Evolutionary conservation across 2,113 vertebrate species (phyloP).

Genomic region (Trogon surrucura): DNA sequence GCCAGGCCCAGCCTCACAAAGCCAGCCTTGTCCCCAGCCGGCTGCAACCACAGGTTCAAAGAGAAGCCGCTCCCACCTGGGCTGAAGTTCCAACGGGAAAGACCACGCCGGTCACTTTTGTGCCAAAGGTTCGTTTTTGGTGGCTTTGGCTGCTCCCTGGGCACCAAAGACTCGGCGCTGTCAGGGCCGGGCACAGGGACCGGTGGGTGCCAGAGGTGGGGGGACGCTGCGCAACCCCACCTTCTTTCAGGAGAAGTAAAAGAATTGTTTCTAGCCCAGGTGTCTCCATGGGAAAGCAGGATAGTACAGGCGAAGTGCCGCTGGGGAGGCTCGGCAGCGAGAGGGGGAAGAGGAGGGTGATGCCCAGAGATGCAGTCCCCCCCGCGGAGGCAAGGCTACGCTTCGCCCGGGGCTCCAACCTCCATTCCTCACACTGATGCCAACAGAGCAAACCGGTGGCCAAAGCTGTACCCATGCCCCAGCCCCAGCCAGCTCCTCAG

Average conservation of each 20-base stretch:
- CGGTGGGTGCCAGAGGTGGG: rapidly evolving
- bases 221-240: background rate
- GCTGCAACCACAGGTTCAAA: background rate
- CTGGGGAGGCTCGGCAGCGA: background rate
- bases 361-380: rapidly evolving
- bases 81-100: background rate
- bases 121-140: background rate
- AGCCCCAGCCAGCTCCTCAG: background rate
- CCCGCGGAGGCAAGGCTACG: rapidly evolving
- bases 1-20: background rate
- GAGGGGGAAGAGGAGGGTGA: background rate
- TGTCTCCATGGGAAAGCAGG: background rate
- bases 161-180: background rate
- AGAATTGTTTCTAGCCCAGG: background rate
- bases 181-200: background rate
- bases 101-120: background rate
- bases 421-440: background rate
- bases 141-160: background rate
- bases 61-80: background rate
- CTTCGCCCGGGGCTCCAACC: background rate
- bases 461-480: background rate
- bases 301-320: background rate
- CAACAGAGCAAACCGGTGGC: background rate
- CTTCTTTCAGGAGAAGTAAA: background rate
- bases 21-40: background rate